Conservation (phyloP, 2,888 invertebrate genomes). For the Salpingus planirostris region DNA sequence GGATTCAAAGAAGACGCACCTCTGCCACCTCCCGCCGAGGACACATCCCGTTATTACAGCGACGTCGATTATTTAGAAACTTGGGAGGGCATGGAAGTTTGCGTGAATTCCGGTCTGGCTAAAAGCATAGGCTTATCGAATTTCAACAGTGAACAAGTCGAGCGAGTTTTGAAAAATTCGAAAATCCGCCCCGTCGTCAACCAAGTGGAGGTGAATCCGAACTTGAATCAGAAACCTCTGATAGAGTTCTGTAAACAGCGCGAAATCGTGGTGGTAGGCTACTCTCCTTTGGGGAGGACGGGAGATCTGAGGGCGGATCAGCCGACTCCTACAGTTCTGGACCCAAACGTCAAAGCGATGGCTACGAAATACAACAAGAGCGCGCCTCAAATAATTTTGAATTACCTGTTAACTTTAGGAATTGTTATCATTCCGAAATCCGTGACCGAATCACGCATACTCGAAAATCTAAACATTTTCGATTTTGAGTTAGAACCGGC, state of each 20-base stretch:
- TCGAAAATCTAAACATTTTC: constrained; percentile 64
- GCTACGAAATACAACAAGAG: constrained; percentile 55
- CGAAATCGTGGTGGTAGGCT: constrained; percentile 58
- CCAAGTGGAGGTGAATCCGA: constrained; percentile 55
- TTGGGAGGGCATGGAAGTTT: constrained; percentile 68
- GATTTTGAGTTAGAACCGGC: constrained; percentile 57
- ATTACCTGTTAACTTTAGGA: constrained; percentile 51
- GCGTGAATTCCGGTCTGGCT: constrained; percentile 51
- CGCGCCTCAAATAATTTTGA: constrained; percentile 52
- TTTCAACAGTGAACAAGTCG: constrained; percentile 63
- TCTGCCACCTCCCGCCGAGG: constrained; percentile 41
- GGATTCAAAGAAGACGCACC: constrained; percentile 31
- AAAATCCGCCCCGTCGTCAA: constrained; percentile 53
- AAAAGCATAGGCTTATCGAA: constrained; percentile 72
- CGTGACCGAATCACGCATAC: constrained; percentile 61
- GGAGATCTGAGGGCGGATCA: constrained; percentile 32
- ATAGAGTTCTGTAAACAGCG: constrained; percentile 57
- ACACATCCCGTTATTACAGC: constrained; percentile 41
- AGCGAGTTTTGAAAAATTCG: constrained; percentile 50
- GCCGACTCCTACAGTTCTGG: constrained; percentile 47
- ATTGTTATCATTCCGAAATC: constrained; percentile 70
- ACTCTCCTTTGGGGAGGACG: constrained; percentile 61
- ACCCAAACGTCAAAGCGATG: constrained; percentile 46
- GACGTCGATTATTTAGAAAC: constrained; percentile 65
- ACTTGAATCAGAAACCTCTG: constrained; percentile 60